Evolutionary conservation across 2,113 vertebrate genomes (phyloP), one percentile per base, ranked within the genome.

Genomic region (Puntigrus tetrazona): DNA sequence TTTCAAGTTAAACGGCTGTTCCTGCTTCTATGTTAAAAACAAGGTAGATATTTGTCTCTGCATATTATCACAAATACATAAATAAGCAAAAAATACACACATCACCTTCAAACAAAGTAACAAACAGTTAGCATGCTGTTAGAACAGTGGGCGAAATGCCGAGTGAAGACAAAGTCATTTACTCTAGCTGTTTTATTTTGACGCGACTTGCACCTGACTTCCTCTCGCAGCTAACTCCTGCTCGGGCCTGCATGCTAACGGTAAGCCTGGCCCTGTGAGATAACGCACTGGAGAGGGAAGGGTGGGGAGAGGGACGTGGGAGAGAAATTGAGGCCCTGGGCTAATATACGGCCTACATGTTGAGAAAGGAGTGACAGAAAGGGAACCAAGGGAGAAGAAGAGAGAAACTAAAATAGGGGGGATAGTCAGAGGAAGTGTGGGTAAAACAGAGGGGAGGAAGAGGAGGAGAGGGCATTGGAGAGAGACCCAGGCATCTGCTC

Each of bases 251-350:
- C 65, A 41, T 31, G 63, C 20, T n/a, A 83, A 82, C n/a, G 75
- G 41, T 87, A 67, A 45, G 38, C 81, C 85, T 86, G 78, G 47
- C 88, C 89, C 88, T 86, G 87, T 67, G 91, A 93, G 89, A 92
- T 88, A 94, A 93, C 92, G 87, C 91, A 89, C 86, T 88, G 73
- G 79, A 88, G 87, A 89, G 81, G 89, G 79, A 83, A 81, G 81
- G 84, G 73, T 87, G 70, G 27, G 78, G 86, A 88, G 88, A 59
- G 67, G 22, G 81, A 84, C 2, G 5, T 34, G 7, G 50, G 47
- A 47, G 90, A 86, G 90, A 90, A 89, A 90, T 87, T 82, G 43
- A 85, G 85, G 82, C 87, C 86, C 76, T 55, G 79, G 85, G 88
- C 88, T 87, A 87, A 88, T 86, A 87, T 77, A 78, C 57, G 74